Conservation (phyloP, 1,140 invertebrate genomes). For the Diorhabda sublineata region DNA sequence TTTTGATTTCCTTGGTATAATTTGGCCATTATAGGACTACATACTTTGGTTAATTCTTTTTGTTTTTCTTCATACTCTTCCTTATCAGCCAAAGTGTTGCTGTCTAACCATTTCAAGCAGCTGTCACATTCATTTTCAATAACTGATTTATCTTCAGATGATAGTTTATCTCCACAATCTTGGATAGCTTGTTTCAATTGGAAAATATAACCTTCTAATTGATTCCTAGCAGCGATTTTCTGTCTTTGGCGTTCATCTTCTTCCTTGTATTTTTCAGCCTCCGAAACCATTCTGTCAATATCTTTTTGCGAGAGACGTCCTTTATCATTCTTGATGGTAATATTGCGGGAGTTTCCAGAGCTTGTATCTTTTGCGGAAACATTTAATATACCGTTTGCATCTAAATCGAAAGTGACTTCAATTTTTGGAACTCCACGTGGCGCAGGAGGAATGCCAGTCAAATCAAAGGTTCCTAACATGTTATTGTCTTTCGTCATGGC, state of each 20-base stretch:
- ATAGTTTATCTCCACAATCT: conserved; percentile 51
- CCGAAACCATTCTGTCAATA: conserved; percentile 77
- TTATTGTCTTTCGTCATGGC: conserved; percentile 77
- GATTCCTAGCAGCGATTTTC: conserved; percentile 55
- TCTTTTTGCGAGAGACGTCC: conserved; percentile 74
- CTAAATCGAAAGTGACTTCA: conserved; percentile 71
- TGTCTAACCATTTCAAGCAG: conserved; percentile 54
- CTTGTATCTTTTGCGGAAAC: conserved; percentile 57
- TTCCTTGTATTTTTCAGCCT: conserved; percentile 60
- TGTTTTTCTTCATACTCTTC: conserved; percentile 59
- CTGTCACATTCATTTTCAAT: conserved; percentile 49
- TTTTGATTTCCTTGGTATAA: conserved; percentile 31
- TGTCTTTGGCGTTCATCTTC: conserved; percentile 67
- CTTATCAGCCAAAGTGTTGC: conserved; percentile 54
- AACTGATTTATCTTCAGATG: conserved; percentile 42
- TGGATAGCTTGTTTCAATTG: conserved; percentile 59
- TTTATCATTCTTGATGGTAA: conserved; percentile 83
- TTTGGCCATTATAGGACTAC: conserved; percentile 51
- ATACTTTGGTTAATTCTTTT: conserved; percentile 49
- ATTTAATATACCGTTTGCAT: conserved; percentile 68
- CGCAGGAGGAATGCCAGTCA: conserved; percentile 59
- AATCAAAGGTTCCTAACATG: conserved; percentile 69
- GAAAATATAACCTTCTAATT: conserved; percentile 69
- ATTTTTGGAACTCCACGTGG: conserved; percentile 59
- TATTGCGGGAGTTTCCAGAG: conserved; percentile 55